Conservation (phyloP, 2,888 invertebrate genomes). For the Temnothorax ravouxi region DNA sequence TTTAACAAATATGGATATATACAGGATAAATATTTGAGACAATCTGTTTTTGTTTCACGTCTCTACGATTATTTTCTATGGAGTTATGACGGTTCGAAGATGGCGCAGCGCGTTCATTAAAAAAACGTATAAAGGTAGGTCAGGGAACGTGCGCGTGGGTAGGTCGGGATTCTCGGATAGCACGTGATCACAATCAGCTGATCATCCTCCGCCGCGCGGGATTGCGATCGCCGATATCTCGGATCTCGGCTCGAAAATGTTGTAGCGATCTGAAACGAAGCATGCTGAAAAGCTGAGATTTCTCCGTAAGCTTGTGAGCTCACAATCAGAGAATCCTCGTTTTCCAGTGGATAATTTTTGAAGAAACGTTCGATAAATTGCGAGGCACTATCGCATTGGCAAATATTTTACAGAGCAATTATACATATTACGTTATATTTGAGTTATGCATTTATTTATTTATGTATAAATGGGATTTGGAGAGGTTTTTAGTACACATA, state of each 20-base stretch:
- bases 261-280: neutral
- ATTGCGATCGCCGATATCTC: constrained; percentile 11
- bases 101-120: neutral
- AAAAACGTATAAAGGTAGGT: neutral
- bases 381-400: neutral
- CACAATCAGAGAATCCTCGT: neutral
- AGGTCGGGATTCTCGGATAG: constrained; percentile 23
- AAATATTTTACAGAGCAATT: neutral
- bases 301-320: neutral
- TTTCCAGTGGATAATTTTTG: neutral
- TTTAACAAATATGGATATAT: neutral
- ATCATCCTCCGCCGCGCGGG: neutral
- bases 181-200: constrained; percentile 35
- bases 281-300: neutral
- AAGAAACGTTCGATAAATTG: neutral
- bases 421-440: no score
- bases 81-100: neutral
- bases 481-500: no score
- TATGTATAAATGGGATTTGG: no score
- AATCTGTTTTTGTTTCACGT: neutral
- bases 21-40: neutral
- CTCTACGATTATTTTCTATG: neutral
- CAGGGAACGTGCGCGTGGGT: neutral
- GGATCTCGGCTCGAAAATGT: neutral
- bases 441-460: no score